Base-by-base conservation (phyloP, 2,888 invertebrate genomes). In the Erebia aethiops region DNA sequence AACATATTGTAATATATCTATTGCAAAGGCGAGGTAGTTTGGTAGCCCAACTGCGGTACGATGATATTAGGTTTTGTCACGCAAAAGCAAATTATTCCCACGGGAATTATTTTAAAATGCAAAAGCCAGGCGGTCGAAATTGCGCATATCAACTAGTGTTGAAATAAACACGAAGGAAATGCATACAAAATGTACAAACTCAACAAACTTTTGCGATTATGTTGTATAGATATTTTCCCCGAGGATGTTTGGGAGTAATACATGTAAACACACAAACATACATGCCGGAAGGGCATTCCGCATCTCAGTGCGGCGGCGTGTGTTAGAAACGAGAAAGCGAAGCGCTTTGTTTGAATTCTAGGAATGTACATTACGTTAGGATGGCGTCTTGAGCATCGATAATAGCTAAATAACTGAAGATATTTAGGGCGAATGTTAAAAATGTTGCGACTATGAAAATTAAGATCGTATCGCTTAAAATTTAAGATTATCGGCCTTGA, bases 261-360 rank as follows among this genome's bases (percentile, higher is more conserved):
- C 61, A 49, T 62, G 62, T 21, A 46, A 46, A 62, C 21, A 18
- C 8, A 18, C 8, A 49, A 18, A 62, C 16, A 49, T 14, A 14
- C 18, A 46, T 21, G 62, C 62, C 62, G 62, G 62, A 62, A 62
- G 18, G 46, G 62, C 62, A 62, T 62, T 62, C 62, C 62, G 21
- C 21, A 49, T 62, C 62, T 49, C 21, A 49, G 49, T n/a, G n/a
- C 62, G 21, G 49, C 49, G 49, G 13, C 43, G 16, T 43, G 18
- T 60, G 41, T 61, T 18, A 61, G 18, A 49, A 5, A 62, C 21
- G 62, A 49, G 49, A 49, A 62, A 62, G 46, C 61, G 14, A 46
- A 10, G 49, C 49, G 49, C 16, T 18, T 58, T 60, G 14, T 14
- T 21, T 18, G 62, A 18, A 49, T 62, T 46, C 62, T 14, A 21